A percentile compares a stretch with the other conserved stretches of the same genome.
phyloP scores from a whole-genome alignment of 1,140 invertebrate genomes.

The Aphelenchoides avenae region DNA sequence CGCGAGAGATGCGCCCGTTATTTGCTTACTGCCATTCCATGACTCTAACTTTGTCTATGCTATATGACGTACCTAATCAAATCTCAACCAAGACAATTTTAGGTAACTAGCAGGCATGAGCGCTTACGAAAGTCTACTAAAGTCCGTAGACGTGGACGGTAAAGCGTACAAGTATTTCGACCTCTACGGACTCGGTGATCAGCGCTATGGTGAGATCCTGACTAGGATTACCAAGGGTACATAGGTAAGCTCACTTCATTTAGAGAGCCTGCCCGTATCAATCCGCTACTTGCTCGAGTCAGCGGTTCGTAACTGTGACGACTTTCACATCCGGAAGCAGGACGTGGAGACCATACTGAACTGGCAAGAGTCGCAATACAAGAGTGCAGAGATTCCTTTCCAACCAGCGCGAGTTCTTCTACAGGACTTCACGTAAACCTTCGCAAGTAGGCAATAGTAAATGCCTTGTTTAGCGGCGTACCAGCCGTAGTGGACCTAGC shows the following conservation, averaged over 20 bases:
- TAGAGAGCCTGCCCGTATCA: conserved; percentile 76
- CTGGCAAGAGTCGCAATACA: conserved; percentile 75
- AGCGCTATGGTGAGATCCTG: conserved; percentile 2
- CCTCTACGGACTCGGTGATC: not conserved
- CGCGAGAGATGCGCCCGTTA: too few species aligned
- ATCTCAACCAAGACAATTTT: too few species aligned
- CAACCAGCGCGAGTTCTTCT: conserved; percentile 89
- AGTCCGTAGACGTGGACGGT: not conserved
- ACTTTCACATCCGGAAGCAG: conserved; percentile 75
- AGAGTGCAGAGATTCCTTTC: conserved; percentile 85
- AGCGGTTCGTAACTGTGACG: conserved; percentile 89
- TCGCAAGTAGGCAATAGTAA: conserved; percentile 10
- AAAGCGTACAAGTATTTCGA: conserved; percentile 11
- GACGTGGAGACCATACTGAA: conserved; percentile 87
- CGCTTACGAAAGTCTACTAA: too few species aligned
- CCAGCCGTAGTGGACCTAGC: conserved; percentile 97
- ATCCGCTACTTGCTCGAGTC: conserved; percentile 89
- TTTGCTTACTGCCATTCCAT: too few species aligned
- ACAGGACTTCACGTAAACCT: conserved; percentile 70
- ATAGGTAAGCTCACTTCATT: conserved; percentile 1
- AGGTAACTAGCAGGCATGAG: too few species aligned
- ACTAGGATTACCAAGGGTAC: too few species aligned
- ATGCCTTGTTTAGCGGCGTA: conserved; percentile 74
- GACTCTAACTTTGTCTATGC: too few species aligned
- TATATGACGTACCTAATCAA: too few species aligned